Evolutionary conservation across 2,888 invertebrate species (phyloP), one percentile per base, ranked within the genome.

Genomic region (Cheiracanthium punctorium): DNA sequence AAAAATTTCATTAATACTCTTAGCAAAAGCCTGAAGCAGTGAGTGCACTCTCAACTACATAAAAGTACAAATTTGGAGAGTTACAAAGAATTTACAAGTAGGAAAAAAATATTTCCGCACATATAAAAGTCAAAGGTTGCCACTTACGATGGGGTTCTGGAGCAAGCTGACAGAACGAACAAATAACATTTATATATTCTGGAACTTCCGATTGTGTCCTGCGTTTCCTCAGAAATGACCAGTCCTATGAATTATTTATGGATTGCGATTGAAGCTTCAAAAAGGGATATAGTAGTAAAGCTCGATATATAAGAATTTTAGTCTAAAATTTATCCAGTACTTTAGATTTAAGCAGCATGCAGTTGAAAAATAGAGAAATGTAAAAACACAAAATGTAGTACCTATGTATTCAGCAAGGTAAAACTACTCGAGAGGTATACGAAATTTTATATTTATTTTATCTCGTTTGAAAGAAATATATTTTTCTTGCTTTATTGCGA

Each of bases 121-220:
- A 24, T 30, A 67, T 67, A 29, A 67, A 24, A 69, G 69, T 24
- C 41, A 77, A 69, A 70, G 48, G 69, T 30, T 69, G 24, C 28
- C 70, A 48, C 52, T 5, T 32, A 65, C 24, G 48, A 70, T 70
- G 33, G 32, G 24, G 48, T 77, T 33, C 77, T 33, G 28, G 48
- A 77, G 33, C 67, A 43, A 32, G 24, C 30, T 64, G 77, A 43
- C 69, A n/a, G 37, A 32, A 20, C 77, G 48, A 77, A 77, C 77
- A 77, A 77, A 77, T 77, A 48, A 81, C 75, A 82, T 82, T 82
- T 82, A 82, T 82, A 73, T 82, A 82, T 82, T 82, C 82, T 52
- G 37, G 37, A 64, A 69, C 70, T 43, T 65, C 70, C 69, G 75
- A 82, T 82, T 52, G 69, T 67, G 48, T 70, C 32, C 29, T 52